Evolutionary conservation across 1,140 invertebrate species (phyloP).

Genomic region (Carposina sasakii): DNA sequence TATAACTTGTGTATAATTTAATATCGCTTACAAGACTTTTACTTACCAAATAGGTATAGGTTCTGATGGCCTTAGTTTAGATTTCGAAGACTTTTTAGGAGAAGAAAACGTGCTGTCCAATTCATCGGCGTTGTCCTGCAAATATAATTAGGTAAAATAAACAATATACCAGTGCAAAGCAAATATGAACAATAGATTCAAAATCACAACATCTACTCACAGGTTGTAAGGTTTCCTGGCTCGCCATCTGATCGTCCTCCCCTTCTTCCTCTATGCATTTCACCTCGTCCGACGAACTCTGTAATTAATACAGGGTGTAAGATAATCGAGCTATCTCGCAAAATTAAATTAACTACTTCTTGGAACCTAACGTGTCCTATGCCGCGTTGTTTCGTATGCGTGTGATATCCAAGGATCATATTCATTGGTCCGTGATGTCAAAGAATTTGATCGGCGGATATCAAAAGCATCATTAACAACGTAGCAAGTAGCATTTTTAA

Average conservation of each 20-base stretch:
- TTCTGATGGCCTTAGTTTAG: slow-evolving; percentile 72
- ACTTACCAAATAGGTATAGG: slow-evolving; percentile 80
- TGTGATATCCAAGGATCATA: no score
- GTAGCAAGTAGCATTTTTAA: no score
- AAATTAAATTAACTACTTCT: no score
- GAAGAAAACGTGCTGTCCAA: slow-evolving; percentile 49
- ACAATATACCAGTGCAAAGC: not conserved
- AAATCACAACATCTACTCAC: slow-evolving; percentile 29
- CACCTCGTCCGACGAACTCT: slow-evolving; percentile 64
- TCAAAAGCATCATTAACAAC: no score
- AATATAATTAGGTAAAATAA: not conserved
- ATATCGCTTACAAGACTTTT: no score
- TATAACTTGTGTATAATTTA: no score
- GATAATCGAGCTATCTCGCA: no score
- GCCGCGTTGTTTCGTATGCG: no score
- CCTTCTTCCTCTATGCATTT: slow-evolving; percentile 81
- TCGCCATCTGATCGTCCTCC: slow-evolving; percentile 70
- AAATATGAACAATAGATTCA: not conserved
- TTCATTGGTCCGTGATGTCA: no score
- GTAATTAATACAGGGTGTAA: slow-evolving; percentile 9
- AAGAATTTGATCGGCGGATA: no score
- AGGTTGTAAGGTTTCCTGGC: slow-evolving; percentile 64
- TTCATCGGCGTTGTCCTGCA: slow-evolving; percentile 54
- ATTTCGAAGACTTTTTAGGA: slow-evolving; percentile 41
- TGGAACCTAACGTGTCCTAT: no score